Base-by-base conservation (phyloP, 2,888 invertebrate species). In the Epinotia brunnichana region DNA sequence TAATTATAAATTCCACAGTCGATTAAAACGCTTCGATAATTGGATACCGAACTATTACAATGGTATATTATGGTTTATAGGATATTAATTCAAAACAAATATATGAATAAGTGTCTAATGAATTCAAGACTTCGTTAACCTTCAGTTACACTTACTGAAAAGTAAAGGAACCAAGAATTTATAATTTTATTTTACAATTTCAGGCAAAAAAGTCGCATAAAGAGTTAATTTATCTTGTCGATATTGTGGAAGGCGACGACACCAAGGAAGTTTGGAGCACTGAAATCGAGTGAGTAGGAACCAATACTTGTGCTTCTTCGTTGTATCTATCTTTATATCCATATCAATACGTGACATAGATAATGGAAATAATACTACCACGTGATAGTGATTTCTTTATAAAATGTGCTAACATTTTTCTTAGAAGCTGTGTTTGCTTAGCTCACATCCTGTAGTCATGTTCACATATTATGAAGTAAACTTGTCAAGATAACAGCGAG, bases 401-500 rank as follows among this genome's bases (percentile, higher is more conserved):
- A 82, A 83, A 85, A 81, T 80, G 83, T 81, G 82, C 79, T 81
- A 84, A 83, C 86, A 84, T 78, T 81, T 78, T 87, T 89, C 87
- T 87, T 79, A 82, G 87, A 89, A 87, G 84, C 83, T 79, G 78
- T 90, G 88, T 90, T 87, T 90, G 85, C 84, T 62, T 81, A 83
- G 83, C 83, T 82, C 81, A 77, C 80, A 82, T 82, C 81, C 79
- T 82, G 84, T 83, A 82, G 72, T 70, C 68, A 62, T 70, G 70
- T 53, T 62, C 64, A 70, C 64, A 59, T 68, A 68, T 57, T 57
- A 61, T 66, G 61, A 72, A 83, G 90, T 84, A 91, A 91, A 92
- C 90, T 85, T 90, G 89, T 90, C 91, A 90, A 89, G 92, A 92
- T 92, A 92, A 90, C 80, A 76, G 75, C 79, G 81, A 82, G 77